Evolutionary conservation across 2,888 invertebrate species (phyloP).

Genomic region (Euclidia mi): DNA sequence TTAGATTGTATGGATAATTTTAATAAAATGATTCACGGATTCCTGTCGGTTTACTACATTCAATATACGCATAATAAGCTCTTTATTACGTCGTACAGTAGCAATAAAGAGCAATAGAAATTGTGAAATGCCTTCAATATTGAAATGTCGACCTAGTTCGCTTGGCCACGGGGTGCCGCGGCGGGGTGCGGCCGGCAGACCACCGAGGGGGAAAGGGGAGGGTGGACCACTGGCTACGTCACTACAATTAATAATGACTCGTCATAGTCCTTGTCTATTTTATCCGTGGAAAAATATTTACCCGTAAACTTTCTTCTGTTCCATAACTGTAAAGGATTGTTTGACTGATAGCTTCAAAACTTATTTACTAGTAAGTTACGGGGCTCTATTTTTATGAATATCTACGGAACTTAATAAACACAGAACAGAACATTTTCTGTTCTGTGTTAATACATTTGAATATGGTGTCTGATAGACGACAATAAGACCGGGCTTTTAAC

Average conservation of each 20-base stretch:
- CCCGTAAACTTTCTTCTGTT: no score
- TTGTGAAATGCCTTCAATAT: constrained; percentile 86
- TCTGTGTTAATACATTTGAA: no score
- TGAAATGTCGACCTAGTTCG: constrained; percentile 85
- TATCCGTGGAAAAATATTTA: constrained; percentile 57
- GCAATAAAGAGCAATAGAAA: constrained; percentile 81
- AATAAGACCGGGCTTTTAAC: no score
- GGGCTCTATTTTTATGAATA: no score
- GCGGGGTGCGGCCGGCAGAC: constrained; percentile 47
- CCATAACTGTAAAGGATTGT: constrained; percentile 15
- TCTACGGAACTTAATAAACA: no score
- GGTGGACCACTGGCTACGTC: constrained; percentile 53
- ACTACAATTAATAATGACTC: constrained; percentile 78
- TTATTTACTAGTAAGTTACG: no score
- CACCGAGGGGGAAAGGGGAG: constrained; percentile 31
- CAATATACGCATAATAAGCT: constrained; percentile 74
- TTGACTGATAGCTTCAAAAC: neutral
- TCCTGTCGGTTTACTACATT: constrained; percentile 66
- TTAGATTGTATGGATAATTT: constrained; percentile 31
- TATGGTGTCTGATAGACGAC: no score
- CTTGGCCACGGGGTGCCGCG: constrained; percentile 59
- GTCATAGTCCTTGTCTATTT: constrained; percentile 73
- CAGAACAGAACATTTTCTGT: no score
- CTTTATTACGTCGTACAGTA: constrained; percentile 79
- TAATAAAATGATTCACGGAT: constrained; percentile 49